Base-by-base conservation (phyloP, 1,140 invertebrate species). In the Rhagoletis zephyria region DNA sequence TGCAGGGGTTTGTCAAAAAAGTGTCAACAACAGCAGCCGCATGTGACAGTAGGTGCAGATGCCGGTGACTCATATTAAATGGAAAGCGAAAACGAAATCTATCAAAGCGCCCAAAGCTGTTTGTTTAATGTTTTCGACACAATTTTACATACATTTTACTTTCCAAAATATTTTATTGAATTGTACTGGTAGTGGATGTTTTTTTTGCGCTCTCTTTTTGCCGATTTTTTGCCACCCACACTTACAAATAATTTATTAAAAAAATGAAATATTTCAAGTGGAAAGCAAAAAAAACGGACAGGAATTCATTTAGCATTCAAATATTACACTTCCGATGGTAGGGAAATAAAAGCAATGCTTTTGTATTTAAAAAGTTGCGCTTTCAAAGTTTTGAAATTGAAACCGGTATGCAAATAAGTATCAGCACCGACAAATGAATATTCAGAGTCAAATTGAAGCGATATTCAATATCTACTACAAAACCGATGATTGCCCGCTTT, bases 401-500 rank as follows among this genome's bases (percentile, higher is more conserved):
- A 56, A 56, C 74, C n/a, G 9, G 42, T 14, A 48, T 6, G 48
- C 56, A 10, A 51, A 19, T n/a, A 48, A 48, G 4, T 19, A 56
- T 1, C n/a, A 81, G 1, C 16, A 81, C n/a, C 48, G n/a, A 56
- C 48, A 30, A 81, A 81, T 81, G 74, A 81, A 81, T 81, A 81
- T 81, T 81, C 74, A n/a, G 12, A 56, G 7, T 51, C 16, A 81
- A 81, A 81, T 81, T 56, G 48, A 81, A 81, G n/a, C 7, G 74
- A 59, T 59, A 48, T 81, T 81, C 45, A 81, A 56, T 81, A 30
- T 45, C 74, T 48, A 81, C 74, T 56, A 56, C 6, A 30, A 30
- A 30, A 30, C 51, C 5, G 51, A 5, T 48, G 48, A 19, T 81
- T 81, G 74, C 74, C 45, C 42, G 74, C 48, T 56, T 56, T 56